phyloP scores from a whole-genome alignment of 1,140 invertebrate genomes.

The Lepidurus couesii region DNA sequence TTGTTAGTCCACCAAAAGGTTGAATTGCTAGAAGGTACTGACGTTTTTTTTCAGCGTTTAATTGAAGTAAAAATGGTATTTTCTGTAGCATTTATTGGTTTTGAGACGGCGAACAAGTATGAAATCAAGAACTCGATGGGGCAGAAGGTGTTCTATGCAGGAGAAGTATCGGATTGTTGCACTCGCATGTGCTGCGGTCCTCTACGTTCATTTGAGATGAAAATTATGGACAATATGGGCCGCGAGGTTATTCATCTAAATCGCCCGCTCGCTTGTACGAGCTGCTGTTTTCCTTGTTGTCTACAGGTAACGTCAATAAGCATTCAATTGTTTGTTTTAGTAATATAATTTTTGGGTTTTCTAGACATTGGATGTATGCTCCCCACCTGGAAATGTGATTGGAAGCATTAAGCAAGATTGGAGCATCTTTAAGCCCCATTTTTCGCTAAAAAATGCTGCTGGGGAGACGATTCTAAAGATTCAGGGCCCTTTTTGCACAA shows the following conservation, averaged over 20 bases:
- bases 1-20: constrained; percentile 82
- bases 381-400: constrained; percentile 64
- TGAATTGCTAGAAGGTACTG: constrained; percentile 69
- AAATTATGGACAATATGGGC: constrained; percentile 68
- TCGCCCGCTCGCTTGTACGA: constrained; percentile 66
- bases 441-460: constrained; percentile 67
- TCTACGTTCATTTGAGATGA: constrained; percentile 74
- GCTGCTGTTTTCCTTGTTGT: constrained; percentile 77
- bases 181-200: constrained; percentile 71
- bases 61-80: constrained; percentile 30
- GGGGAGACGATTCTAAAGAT: constrained; percentile 72
- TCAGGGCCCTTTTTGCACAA: constrained; percentile 76
- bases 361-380: constrained; percentile 61
- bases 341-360: constrained; percentile 35
- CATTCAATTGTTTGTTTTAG: not conserved
- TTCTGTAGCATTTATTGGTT: constrained; percentile 65
- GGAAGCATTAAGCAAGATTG: constrained; percentile 79
- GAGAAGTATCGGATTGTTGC: constrained; percentile 74
- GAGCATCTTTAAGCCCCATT: constrained; percentile 70
- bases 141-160: constrained; percentile 75
- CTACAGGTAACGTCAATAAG: constrained; percentile 56
- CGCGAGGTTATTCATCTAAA: constrained; percentile 72
- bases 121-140: constrained; percentile 66
- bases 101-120: constrained; percentile 86
- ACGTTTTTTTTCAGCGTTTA: not conserved